These are phyloP conservation scores for Acinonyx jubatus DNA, from an alignment of 2,113 vertebrate genomes.

Conservation along the genomic window DNA sequence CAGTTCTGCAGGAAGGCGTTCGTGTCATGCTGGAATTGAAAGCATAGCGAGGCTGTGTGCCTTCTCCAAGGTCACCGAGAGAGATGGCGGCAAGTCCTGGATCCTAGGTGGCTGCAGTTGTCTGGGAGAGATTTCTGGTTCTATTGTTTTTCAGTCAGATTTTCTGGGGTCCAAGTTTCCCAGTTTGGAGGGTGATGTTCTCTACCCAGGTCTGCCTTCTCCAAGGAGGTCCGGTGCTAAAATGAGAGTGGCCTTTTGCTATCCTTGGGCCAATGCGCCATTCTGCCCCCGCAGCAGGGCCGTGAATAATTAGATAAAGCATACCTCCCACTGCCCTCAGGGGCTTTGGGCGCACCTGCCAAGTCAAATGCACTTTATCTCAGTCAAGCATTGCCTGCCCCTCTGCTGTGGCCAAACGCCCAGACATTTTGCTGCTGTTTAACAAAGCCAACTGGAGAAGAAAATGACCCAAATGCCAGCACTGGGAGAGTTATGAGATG, in stretches of 20 bases:
- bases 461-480: slow-evolving; percentile 46
- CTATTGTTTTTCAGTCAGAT: neutral
- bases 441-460: slow-evolving; percentile 58
- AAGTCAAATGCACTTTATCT: slow-evolving; percentile 61
- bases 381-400: slow-evolving; percentile 46
- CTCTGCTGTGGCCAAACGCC: slow-evolving; percentile 25
- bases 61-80: neutral
- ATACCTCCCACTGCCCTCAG: neutral
- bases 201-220: neutral
- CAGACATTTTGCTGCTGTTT: slow-evolving; percentile 59
- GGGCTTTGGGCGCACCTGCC: slow-evolving; percentile 43
- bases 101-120: neutral
- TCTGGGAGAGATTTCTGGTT: neutral
- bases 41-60: too few species aligned
- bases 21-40: neutral
- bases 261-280: neutral
- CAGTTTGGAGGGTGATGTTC: neutral
- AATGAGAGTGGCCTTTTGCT: neutral
- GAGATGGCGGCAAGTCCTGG: neutral
- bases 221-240: neutral
- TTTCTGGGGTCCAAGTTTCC: neutral
- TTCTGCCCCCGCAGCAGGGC: neutral
- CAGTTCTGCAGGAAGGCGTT: neutral
- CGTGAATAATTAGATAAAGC: slow-evolving; percentile 64
- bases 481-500: neutral